phyloP scores from a whole-genome alignment of 1,140 invertebrate genomes.

The Dendrolimus kikuchii region DNA sequence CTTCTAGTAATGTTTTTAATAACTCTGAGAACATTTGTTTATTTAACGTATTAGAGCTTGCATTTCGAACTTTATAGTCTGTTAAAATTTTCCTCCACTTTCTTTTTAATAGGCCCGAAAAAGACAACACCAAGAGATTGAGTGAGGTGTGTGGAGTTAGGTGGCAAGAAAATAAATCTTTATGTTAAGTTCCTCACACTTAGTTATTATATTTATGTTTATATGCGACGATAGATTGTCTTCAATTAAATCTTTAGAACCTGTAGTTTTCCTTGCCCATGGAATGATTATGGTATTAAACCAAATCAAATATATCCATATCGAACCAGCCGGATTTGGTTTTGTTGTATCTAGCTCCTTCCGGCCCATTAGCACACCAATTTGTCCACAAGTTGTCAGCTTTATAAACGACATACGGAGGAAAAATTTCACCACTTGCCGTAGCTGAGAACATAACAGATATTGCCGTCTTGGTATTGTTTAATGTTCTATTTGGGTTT shows the following conservation, averaged over 20 bases:
- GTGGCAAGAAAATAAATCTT: constrained; percentile 4
- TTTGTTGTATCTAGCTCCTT: constrained; percentile 4
- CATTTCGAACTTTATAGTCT: too few relatives aligned
- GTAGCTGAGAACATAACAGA: constrained; percentile 4
- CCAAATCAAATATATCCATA: constrained; percentile 1
- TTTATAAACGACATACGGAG: constrained; percentile 4
- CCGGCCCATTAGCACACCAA: constrained; percentile 2
- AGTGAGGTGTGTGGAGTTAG: constrained; percentile 3
- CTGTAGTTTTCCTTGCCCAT: constrained; percentile 1
- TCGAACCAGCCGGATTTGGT: constrained; percentile 4
- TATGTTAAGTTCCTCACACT: constrained; percentile 3
- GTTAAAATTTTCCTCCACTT: too few relatives aligned
- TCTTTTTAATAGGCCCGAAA: too few relatives aligned
- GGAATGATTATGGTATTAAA: constrained; percentile 4
- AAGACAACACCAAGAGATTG: too few relatives aligned
- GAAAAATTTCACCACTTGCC: constrained; percentile 1
- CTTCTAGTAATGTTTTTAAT: too few relatives aligned
- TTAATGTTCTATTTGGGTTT: constrained; percentile 3
- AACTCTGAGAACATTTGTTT: too few relatives aligned
- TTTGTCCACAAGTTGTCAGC: constrained; percentile 3
- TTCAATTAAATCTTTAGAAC: constrained; percentile 4
- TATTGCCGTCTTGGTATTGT: constrained; percentile 3
- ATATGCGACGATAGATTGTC: constrained; percentile 4
- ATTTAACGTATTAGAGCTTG: too few relatives aligned
- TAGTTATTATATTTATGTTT: constrained; percentile 2